Evolutionary conservation across 2,113 vertebrate genomes (phyloP), one percentile per base, ranked within the genome.

Genomic region (Cyprichromis sp.): DNA sequence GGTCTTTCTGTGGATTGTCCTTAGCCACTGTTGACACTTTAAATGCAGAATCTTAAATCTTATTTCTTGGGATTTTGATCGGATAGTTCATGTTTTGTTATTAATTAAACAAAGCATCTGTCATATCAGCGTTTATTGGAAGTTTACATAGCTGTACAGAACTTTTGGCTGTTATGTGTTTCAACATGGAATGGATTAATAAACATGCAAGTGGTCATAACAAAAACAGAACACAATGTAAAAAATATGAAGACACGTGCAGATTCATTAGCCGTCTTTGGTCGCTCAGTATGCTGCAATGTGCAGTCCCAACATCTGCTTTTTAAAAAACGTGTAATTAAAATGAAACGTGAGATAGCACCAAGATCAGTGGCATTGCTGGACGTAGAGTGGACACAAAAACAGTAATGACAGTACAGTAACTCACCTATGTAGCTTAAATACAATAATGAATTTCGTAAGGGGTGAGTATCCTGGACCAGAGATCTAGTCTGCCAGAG

Each of bases 301-400:
- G 45, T 80, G 78, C 88, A 81, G 85, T 87, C 47, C 16, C 80
- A 38, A 82, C 42, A 66, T 52, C 66, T 45, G 17, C 4, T 31
- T 50, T 80, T 34, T 73, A 3, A 47, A 3, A 42, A 8, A 54
- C 4, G 47, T 34, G 9, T 54, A 24, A 29, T 81, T 83, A 19
- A 81, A 89, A 88, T 42, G 21, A 78, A 88, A 90, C 24, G 87
- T 88, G 26, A 81, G 59, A 81, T 81, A 93, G 90, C 92, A 93
- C 89, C 93, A 82, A 89, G 29, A 61, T 61, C 9, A 61, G 73
- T 78, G 81, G 29, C 76, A 24, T 26, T 11, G 38, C 12, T 52
- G 34, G 24, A 47, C 17, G 47, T 16, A 59, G 9, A 55, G 73
- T 19, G 8, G 53, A 88, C 31, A 85, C 54, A 66, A 79, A 53